These are phyloP conservation scores for Pteruthius melanotis DNA, from an alignment of 2,113 vertebrate genomes.

Conservation along the genomic window DNA sequence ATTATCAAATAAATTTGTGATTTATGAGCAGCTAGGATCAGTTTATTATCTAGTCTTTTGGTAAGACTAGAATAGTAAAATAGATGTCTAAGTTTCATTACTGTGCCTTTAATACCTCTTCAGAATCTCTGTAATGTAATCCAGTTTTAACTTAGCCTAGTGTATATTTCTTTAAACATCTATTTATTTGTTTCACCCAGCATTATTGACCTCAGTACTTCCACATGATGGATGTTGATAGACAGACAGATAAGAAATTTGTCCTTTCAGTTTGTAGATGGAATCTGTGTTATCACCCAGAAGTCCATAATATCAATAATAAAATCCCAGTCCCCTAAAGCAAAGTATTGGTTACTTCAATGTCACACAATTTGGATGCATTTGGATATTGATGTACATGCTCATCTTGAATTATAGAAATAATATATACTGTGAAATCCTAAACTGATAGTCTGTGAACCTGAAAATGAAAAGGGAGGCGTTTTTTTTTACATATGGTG, in stretches of 20 bases:
- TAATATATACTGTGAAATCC: background rate
- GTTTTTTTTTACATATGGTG: constrained; percentile 47
- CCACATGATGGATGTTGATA: background rate
- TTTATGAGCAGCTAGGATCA: background rate
- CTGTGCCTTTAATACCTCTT: background rate
- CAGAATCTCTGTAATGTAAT: background rate
- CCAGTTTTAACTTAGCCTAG: background rate
- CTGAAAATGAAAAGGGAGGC: constrained; percentile 13
- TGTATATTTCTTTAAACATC: background rate
- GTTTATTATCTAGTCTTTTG: background rate
- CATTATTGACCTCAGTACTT: background rate
- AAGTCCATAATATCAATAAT: background rate
- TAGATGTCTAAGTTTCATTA: background rate
- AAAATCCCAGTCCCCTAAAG: background rate
- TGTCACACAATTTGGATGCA: background rate
- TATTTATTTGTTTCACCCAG: background rate
- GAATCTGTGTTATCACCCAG: background rate
- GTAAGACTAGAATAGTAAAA: background rate
- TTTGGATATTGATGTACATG: background rate
- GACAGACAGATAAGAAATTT: background rate
- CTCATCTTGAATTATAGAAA: constrained; percentile 12
- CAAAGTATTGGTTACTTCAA: background rate
- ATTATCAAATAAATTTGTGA: background rate
- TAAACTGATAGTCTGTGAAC: constrained; percentile 2
- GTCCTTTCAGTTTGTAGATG: background rate